These are phyloP conservation scores for Molorchus minor DNA, from an alignment of 2,888 invertebrate species.

Conservation along the genomic window DNA sequence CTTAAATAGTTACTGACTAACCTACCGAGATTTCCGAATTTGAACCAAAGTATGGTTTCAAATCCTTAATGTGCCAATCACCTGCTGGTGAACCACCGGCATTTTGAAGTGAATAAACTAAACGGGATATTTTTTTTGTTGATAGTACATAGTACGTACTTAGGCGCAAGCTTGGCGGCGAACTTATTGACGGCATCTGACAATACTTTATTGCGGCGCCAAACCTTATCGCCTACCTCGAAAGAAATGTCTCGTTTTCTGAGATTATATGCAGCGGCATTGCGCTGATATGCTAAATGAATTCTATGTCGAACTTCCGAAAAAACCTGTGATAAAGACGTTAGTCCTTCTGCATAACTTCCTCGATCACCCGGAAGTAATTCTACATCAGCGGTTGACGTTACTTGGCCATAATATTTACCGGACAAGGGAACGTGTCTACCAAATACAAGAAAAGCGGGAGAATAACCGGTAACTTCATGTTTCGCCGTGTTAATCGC, in stretches of 20 bases:
- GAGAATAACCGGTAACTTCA: not conserved
- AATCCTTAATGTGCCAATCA: not conserved
- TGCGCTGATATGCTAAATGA: not conserved
- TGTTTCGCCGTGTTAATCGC: not conserved
- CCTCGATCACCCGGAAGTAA: too few relatives aligned
- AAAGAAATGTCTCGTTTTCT: not conserved
- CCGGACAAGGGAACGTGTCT: not conserved
- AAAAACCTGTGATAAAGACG: not conserved
- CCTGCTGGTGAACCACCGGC: not conserved
- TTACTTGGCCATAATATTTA: not conserved
- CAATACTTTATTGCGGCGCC: conserved; percentile 10
- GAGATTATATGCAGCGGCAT: conserved; percentile 4
- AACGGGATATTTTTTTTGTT: not conserved
- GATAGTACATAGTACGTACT: not conserved
- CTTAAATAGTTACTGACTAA: too few relatives aligned
- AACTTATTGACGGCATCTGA: conserved; percentile 2
- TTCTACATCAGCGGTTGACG: too few relatives aligned
- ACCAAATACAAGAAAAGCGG: not conserved
- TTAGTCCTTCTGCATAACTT: not conserved
- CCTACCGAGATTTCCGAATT: not conserved
- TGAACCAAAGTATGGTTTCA: not conserved
- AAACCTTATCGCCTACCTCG: not conserved
- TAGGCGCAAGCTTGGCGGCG: conserved; percentile 5
- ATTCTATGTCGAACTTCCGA: not conserved
- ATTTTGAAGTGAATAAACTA: conserved; percentile 3